Percentiles rank a stretch among this genome's conserved stretches.
phyloP scores from a whole-genome alignment of 2,888 invertebrate species.

The Plebejus argus region DNA sequence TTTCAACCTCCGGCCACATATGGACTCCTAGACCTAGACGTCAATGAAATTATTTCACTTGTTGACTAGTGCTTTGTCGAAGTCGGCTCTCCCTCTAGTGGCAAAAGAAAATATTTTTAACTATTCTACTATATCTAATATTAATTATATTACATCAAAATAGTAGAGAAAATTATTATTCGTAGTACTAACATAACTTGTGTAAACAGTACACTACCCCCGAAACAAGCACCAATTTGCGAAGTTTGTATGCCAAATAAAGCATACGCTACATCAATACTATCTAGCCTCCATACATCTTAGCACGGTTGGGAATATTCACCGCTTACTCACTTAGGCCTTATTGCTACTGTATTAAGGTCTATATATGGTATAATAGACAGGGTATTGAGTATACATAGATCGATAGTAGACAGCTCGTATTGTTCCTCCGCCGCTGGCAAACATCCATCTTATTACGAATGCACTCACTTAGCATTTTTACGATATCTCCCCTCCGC shows the following conservation, averaged over 20 bases:
- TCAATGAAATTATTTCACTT: no score
- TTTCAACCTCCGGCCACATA: no score
- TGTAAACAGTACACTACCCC: background rate
- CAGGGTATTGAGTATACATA: background rate
- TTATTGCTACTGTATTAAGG: background rate
- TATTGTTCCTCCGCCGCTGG: slow-evolving; percentile 24
- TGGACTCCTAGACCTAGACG: no score
- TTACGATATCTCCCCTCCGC: slow-evolving; percentile 3
- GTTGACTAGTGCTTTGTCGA: no score
- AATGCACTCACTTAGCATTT: slow-evolving; percentile 31
- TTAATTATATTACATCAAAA: background rate
- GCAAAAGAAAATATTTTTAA: no score
- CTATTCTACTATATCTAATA: background rate
- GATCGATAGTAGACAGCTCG: slow-evolving; percentile 7
- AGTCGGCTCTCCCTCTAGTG: no score
- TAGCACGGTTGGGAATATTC: background rate
- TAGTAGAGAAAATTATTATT: background rate
- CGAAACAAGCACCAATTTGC: slow-evolving; percentile 19
- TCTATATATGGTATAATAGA: no score
- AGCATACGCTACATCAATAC: slow-evolving; percentile 11
- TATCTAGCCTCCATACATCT: background rate
- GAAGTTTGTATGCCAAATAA: slow-evolving; percentile 15
- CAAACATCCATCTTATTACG: slow-evolving; percentile 30
- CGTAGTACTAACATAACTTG: background rate
- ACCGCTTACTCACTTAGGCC: background rate